Evolutionary conservation across 2,888 invertebrate species (phyloP).

Genomic region (Tineola bisselliella): DNA sequence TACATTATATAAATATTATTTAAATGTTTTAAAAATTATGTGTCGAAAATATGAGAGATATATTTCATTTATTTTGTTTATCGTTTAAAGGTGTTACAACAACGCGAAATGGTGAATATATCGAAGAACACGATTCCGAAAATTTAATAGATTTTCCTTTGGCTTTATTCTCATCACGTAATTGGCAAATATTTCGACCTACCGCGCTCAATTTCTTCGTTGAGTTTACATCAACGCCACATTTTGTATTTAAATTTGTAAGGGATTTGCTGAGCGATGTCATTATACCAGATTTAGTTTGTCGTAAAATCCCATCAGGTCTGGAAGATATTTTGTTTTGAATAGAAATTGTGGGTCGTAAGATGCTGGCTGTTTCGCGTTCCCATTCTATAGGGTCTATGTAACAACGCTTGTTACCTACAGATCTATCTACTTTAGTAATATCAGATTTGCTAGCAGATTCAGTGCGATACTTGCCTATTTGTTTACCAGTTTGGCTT

Average conservation of each 20-base stretch:
- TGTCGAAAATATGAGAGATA: too few relatives aligned
- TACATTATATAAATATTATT: too few relatives aligned
- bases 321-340: slow-evolving; percentile 44
- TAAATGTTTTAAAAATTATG: too few relatives aligned
- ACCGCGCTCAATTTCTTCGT: slow-evolving; percentile 55
- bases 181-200: slow-evolving; percentile 52
- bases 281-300: slow-evolving; percentile 42
- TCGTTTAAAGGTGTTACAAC: slow-evolving; percentile 39
- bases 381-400: slow-evolving; percentile 65
- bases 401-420: slow-evolving; percentile 64
- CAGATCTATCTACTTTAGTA: slow-evolving; percentile 52
- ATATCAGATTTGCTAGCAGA: slow-evolving; percentile 50
- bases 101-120: slow-evolving; percentile 50
- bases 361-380: slow-evolving; percentile 66
- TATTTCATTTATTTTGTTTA: background rate
- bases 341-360: slow-evolving; percentile 54
- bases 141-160: slow-evolving; percentile 46
- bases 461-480: slow-evolving; percentile 50
- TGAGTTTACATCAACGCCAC: slow-evolving; percentile 36
- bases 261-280: slow-evolving; percentile 33
- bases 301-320: slow-evolving; percentile 34
- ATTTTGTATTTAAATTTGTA: slow-evolving; percentile 28
- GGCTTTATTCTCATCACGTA: slow-evolving; percentile 39
- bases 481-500: slow-evolving; percentile 26
- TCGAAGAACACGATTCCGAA: slow-evolving; percentile 52